phyloP scores from a whole-genome alignment of 2,888 invertebrate genomes.

The Rutpela maculata region DNA sequence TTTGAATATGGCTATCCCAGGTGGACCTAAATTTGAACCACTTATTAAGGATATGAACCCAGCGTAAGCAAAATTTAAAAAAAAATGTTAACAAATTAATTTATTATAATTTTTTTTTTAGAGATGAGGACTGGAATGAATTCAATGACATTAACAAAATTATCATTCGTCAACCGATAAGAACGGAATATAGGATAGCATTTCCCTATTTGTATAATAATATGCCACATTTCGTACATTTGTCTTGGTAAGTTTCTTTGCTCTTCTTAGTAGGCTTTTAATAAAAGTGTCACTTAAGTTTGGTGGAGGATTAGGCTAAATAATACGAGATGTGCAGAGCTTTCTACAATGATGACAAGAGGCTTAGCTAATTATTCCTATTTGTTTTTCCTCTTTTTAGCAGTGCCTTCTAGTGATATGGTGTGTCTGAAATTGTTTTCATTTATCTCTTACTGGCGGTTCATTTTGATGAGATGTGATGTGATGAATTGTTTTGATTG shows the following conservation, averaged over 20 bases:
- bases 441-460: too few relatives aligned
- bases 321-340: too few relatives aligned
- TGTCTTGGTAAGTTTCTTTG: constrained; percentile 91
- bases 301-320: too few relatives aligned
- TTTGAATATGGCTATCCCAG: constrained; percentile 99
- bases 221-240: constrained; percentile 97
- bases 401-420: too few relatives aligned
- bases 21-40: constrained; percentile 99
- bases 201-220: constrained; percentile 99
- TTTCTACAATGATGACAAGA: too few relatives aligned
- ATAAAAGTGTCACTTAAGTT: neutral
- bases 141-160: constrained; percentile 99
- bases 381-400: too few relatives aligned
- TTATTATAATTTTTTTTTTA: constrained; percentile 68
- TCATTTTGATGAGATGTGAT: too few relatives aligned
- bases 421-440: too few relatives aligned
- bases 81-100: constrained; percentile 25
- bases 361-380: too few relatives aligned
- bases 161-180: constrained; percentile 97
- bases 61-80: constrained; percentile 78
- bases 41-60: constrained; percentile 98
- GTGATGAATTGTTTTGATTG: too few relatives aligned
- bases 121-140: constrained; percentile 99
- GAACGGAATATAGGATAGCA: constrained; percentile 99
- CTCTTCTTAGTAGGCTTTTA: neutral